Conservation (phyloP, 2,888 invertebrate genomes). For the Cosmorhoe ocellata region DNA sequence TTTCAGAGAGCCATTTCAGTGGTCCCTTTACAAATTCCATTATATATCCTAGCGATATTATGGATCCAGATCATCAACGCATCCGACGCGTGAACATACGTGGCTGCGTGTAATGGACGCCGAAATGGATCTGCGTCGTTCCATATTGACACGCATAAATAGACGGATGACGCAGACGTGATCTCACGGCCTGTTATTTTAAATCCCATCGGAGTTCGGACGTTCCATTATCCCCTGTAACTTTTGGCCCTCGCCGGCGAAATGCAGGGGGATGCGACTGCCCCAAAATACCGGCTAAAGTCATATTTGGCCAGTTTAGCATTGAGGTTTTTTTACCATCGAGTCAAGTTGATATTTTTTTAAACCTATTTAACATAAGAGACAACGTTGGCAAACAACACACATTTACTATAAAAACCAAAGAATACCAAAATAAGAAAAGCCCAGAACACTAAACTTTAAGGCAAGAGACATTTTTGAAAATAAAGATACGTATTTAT, state of each 20-base stretch:
- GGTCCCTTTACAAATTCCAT: conserved; percentile 2
- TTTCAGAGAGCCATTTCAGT: neutral
- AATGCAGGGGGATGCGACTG: conserved; percentile 5
- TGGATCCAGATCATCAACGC: conserved; percentile 17
- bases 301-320: too few species aligned
- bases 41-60: conserved; percentile 16
- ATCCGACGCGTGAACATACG: conserved; percentile 9
- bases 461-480: too few species aligned
- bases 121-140: conserved; percentile 43
- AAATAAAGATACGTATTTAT: too few species aligned
- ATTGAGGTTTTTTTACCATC: too few species aligned
- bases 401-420: too few species aligned
- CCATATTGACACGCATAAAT: conserved; percentile 52
- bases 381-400: too few species aligned
- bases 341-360: too few species aligned
- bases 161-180: conserved; percentile 47
- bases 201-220: conserved; percentile 64
- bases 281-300: neutral
- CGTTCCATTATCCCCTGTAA: conserved; percentile 60
- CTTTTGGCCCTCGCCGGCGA: conserved; percentile 21
- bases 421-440: too few species aligned
- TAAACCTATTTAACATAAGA: too few species aligned
- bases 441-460: too few species aligned
- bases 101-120: conserved; percentile 22
- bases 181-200: conserved; percentile 65